These are phyloP conservation scores for Conistra vaccinii DNA, from an alignment of 2,888 invertebrate species.

Conservation along the genomic window DNA sequence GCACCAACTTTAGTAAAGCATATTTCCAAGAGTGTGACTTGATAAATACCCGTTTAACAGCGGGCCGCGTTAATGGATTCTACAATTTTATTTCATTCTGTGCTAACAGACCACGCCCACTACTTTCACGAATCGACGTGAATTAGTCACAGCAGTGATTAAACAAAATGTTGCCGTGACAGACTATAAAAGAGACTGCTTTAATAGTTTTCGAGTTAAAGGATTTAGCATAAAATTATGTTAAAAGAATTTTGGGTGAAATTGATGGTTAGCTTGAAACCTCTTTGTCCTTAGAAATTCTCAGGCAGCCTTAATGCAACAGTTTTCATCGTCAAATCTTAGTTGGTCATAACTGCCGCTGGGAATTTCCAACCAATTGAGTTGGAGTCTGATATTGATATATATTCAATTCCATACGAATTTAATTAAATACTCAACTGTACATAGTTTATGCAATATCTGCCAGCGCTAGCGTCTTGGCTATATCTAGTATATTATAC, in stretches of 20 bases:
- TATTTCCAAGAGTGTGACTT: slow-evolving; percentile 47
- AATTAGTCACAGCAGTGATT: slow-evolving; percentile 42
- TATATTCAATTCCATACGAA: not conserved
- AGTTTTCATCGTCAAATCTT: not conserved
- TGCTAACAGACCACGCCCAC: slow-evolving; percentile 29
- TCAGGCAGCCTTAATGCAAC: not conserved
- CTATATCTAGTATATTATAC: not conserved
- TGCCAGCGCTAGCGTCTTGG: not conserved
- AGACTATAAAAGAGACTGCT: too few relatives aligned
- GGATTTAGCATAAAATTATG: not conserved
- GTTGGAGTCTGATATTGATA: not conserved
- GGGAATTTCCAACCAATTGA: not conserved
- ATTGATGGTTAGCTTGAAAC: not conserved
- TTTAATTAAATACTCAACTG: slow-evolving; percentile 24
- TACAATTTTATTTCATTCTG: slow-evolving; percentile 55
- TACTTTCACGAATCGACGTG: slow-evolving; percentile 43
- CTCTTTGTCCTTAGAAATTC: not conserved
- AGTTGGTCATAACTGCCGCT: not conserved
- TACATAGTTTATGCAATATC: slow-evolving; percentile 14
- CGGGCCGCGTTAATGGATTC: slow-evolving; percentile 57
- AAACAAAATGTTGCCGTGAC: slow-evolving; percentile 29
- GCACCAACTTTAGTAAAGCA: not conserved
- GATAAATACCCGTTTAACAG: slow-evolving; percentile 50
- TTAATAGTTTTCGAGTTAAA: slow-evolving; percentile 13
- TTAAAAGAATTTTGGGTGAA: not conserved